Conservation (phyloP, 2,113 vertebrate species). For the Serilophus lunatus region DNA sequence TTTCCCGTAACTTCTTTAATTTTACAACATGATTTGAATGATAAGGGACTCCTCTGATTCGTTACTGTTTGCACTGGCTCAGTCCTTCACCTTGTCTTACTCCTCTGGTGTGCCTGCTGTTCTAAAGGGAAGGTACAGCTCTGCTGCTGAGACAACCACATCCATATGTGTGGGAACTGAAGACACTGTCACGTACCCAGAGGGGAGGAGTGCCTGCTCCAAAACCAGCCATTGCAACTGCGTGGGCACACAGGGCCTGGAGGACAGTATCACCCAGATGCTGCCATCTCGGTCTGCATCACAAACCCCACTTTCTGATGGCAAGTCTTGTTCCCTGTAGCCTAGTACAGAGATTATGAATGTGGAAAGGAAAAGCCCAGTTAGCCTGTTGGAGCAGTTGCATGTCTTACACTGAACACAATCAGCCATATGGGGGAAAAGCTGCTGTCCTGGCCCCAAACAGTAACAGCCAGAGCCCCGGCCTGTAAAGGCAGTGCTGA, state of each 20-base stretch:
- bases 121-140: not conserved
- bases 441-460: fast-evolving
- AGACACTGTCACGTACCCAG: too few species aligned
- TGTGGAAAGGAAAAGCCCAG: not conserved
- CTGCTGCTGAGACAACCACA: not conserved
- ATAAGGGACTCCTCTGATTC: not conserved
- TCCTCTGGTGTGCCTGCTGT: too few species aligned
- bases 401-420: not conserved
- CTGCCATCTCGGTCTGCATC: not conserved
- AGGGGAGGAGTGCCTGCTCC: not conserved
- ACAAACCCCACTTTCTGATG: not conserved
- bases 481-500: not conserved
- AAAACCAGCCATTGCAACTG: not conserved
- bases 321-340: too few species aligned
- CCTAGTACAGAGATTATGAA: not conserved
- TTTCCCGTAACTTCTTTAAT: not conserved
- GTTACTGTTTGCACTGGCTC: not conserved
- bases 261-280: not conserved
- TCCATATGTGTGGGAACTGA: fast-evolving
- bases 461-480: not conserved
- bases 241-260: not conserved
- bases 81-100: fast-evolving
- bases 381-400: not conserved
- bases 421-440: fast-evolving
- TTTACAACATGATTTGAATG: fast-evolving